Evolutionary conservation across 1,140 invertebrate genomes (phyloP).

Genomic region (Stratiolaelaps scimitus): DNA sequence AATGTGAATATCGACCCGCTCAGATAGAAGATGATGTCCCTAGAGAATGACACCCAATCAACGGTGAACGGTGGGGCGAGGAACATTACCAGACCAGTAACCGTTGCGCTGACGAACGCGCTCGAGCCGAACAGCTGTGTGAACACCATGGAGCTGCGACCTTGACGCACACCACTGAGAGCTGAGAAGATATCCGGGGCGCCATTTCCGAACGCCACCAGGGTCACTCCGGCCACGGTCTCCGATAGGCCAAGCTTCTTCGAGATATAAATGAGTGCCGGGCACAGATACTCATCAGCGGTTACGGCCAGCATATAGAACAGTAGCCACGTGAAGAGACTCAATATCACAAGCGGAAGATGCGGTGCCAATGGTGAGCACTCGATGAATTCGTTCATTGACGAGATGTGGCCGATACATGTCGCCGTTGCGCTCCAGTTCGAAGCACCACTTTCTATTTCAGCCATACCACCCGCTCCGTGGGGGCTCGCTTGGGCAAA

Average conservation of each 20-base stretch:
- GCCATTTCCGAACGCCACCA: conserved; percentile 65
- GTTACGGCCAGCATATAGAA: conserved; percentile 3
- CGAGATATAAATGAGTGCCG: conserved; percentile 53
- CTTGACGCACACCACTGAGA: conserved; percentile 44
- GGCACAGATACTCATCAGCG: conserved; percentile 46
- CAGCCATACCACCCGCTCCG: background rate
- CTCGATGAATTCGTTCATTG: background rate
- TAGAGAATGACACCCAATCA: conserved; percentile 32
- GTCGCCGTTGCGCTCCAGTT: background rate
- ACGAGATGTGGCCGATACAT: background rate
- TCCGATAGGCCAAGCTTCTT: conserved; percentile 53
- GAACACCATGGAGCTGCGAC: conserved; percentile 48
- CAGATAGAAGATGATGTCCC: conserved; percentile 33
- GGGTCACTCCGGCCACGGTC: conserved; percentile 60
- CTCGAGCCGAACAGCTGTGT: conserved; percentile 44
- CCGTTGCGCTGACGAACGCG: conserved; percentile 29
- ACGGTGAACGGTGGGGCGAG: conserved; percentile 32
- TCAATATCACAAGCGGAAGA: background rate
- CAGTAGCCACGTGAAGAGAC: background rate
- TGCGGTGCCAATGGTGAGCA: conserved; percentile 2
- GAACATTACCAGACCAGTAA: conserved; percentile 27
- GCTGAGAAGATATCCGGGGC: conserved; percentile 61
- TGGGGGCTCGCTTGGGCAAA: background rate
- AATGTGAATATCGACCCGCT: conserved; percentile 29
- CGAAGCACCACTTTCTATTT: background rate